Evolutionary conservation across 2,113 vertebrate genomes (phyloP), one percentile per base, ranked within the genome.

Genomic region (Proterorhinus semilunaris): DNA sequence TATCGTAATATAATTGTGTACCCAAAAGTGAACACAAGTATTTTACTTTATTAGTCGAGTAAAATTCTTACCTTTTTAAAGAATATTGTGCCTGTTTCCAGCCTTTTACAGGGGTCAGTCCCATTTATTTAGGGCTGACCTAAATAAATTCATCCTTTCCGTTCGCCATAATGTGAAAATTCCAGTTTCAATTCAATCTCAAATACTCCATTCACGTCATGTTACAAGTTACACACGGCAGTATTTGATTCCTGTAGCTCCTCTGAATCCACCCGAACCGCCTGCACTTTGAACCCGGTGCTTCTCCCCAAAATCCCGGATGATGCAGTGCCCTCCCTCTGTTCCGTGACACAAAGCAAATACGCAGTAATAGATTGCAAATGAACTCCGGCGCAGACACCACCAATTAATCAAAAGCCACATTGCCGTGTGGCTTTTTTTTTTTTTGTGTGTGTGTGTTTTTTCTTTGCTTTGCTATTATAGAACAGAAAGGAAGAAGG

Each of bases 261-360:
- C 16, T 62, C 15, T 46, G 61, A 74, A 65, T 43, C 16, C 68
- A 51, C 69, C 53, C 3, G 50, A 57, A 65, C 63, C 42, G 17
- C 7, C 16, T 55, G 69, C 0, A 16, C 63, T 61, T n/a, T 52
- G 6, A 46, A 50, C 21, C 44, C 10, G 63, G 15, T 10, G 8
- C 71, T 67, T 65, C 54, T 71, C 78, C 70, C 63, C 53, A 75
- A 46, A 21, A 74, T 70, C 77, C 3, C 46, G 77, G 72, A 89
- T 90, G 88, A 92, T 89, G 86, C 84, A 91, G 85, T 76, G 86
- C 89, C 87, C 89, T 90, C 84, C 76, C 84, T 83, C 84, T 85
- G 71, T 55, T 63, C 81, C 85, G 77, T 90, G 90, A 91, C 90
- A 91, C 86, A 83, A 89, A 90, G 85, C 88, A 90, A 91, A 92